These are phyloP conservation scores for Drosophila bipectinata DNA, from an alignment of 1,140 invertebrate species.

Conservation along the genomic window DNA sequence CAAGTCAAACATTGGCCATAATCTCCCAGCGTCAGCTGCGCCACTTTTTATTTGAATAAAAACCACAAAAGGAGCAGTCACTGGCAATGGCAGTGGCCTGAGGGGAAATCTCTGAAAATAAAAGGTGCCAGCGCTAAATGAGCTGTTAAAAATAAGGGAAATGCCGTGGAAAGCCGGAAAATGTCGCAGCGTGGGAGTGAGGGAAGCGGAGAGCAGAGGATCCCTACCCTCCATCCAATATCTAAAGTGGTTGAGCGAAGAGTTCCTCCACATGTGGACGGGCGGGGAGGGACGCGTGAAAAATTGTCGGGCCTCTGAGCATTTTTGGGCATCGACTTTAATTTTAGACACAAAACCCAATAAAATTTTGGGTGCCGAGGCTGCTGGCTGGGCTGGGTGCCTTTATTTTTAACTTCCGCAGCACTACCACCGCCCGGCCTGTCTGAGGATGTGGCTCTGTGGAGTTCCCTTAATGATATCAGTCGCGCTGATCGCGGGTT, in stretches of 20 bases:
- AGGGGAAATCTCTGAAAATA: slow-evolving; percentile 26
- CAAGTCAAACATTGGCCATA: slow-evolving; percentile 79
- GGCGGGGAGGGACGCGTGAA: slow-evolving; percentile 32
- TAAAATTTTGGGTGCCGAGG: slow-evolving; percentile 40
- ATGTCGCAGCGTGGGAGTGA: slow-evolving; percentile 51
- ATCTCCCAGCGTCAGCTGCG: slow-evolving; percentile 72
- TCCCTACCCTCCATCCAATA: slow-evolving; percentile 2
- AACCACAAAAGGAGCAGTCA: slow-evolving; percentile 44
- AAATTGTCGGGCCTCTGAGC: slow-evolving; percentile 40
- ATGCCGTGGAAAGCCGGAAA: slow-evolving; percentile 54
- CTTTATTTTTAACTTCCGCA: slow-evolving; percentile 71
- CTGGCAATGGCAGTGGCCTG: slow-evolving; percentile 3
- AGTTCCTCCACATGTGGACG: slow-evolving; percentile 37
- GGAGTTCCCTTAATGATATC: slow-evolving; percentile 70
- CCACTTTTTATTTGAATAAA: slow-evolving; percentile 60
- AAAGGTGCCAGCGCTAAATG: slow-evolving; percentile 73
- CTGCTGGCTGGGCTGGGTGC: slow-evolving; percentile 41
- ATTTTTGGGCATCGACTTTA: slow-evolving; percentile 63
- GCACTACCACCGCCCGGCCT: slow-evolving; percentile 4
- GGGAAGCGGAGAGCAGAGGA: slow-evolving; percentile 5
- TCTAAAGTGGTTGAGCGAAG: slow-evolving; percentile 55
- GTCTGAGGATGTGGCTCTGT: slow-evolving; percentile 53
- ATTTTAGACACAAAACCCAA: slow-evolving; percentile 66
- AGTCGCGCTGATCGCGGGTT: slow-evolving; percentile 55
- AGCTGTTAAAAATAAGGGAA: slow-evolving; percentile 57